phyloP scores from a whole-genome alignment of 2,888 invertebrate genomes.

The Lasioglossum zephyrum region DNA sequence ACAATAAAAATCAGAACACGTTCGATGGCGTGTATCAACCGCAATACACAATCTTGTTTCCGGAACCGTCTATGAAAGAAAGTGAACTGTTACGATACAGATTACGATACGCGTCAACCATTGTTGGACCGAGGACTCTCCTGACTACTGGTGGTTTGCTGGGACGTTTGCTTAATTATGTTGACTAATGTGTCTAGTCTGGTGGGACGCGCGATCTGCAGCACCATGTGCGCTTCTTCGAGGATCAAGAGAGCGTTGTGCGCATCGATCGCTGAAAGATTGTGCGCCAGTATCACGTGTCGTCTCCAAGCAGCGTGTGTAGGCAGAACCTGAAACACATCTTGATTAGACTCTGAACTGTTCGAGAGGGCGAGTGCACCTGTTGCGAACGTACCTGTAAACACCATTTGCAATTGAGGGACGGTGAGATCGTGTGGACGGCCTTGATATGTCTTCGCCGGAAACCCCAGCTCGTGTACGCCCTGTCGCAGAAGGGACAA shows the following conservation, averaged over 20 bases:
- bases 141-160: constrained; percentile 63
- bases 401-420: constrained; percentile 87
- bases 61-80: neutral
- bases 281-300: constrained; percentile 87
- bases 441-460: constrained; percentile 88
- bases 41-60: constrained; percentile 1
- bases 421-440: constrained; percentile 85
- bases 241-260: constrained; percentile 87
- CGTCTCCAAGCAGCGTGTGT: constrained; percentile 87
- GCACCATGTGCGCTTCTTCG: constrained; percentile 88
- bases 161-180: constrained; percentile 77
- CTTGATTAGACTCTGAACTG: neutral
- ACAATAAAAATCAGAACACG: neutral
- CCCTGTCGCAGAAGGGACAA: constrained; percentile 88
- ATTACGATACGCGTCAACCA: constrained; percentile 41
- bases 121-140: constrained; percentile 61
- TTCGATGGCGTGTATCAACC: neutral
- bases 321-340: constrained; percentile 80
- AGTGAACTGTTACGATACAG: neutral
- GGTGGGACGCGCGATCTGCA: constrained; percentile 80
- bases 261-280: constrained; percentile 86
- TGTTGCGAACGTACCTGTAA: constrained; percentile 70
- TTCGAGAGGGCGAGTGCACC: neutral
- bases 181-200: constrained; percentile 75
- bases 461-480: constrained; percentile 88